Conservation (phyloP, 1,140 invertebrate genomes). For the Frieseomelitta varia region DNA sequence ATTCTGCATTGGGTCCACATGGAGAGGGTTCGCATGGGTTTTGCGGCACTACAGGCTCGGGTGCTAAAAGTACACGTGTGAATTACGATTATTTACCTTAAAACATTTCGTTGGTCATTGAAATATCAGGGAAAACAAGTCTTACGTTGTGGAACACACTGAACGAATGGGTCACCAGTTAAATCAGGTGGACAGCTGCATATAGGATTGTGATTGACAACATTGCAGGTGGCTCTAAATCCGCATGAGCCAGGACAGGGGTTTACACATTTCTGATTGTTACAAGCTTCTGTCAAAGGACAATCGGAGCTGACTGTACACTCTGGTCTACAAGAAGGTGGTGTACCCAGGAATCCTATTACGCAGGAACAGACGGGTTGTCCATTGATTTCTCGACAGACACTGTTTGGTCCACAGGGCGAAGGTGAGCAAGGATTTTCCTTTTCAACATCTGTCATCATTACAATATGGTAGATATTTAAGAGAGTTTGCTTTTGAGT, state of each 20-base stretch:
- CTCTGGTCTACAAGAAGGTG: slow-evolving; percentile 86
- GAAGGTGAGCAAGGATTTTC: slow-evolving; percentile 64
- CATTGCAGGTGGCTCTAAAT: slow-evolving; percentile 86
- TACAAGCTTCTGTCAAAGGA: slow-evolving; percentile 84
- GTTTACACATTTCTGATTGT: slow-evolving; percentile 87
- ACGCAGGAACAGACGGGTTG: slow-evolving; percentile 87
- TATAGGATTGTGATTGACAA: slow-evolving; percentile 86
- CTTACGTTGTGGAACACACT: slow-evolving; percentile 82
- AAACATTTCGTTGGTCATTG: neutral
- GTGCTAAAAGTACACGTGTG: neutral
- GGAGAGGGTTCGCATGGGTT: neutral
- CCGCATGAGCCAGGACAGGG: slow-evolving; percentile 86
- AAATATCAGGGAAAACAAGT: neutral
- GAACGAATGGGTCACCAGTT: slow-evolving; percentile 88
- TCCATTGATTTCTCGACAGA: slow-evolving; percentile 85
- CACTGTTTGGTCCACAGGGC: slow-evolving; percentile 86
- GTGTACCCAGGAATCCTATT: slow-evolving; percentile 86
- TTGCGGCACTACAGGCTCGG: neutral
- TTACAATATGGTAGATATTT: neutral
- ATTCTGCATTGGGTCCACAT: neutral
- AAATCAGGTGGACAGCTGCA: slow-evolving; percentile 87
- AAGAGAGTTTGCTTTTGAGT: neutral
- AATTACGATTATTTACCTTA: neutral
- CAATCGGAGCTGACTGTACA: slow-evolving; percentile 87
- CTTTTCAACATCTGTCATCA: neutral